Evolutionary conservation across 2,888 invertebrate species (phyloP), one percentile per base, ranked within the genome.

Genomic region (Strigamia maritima): DNA sequence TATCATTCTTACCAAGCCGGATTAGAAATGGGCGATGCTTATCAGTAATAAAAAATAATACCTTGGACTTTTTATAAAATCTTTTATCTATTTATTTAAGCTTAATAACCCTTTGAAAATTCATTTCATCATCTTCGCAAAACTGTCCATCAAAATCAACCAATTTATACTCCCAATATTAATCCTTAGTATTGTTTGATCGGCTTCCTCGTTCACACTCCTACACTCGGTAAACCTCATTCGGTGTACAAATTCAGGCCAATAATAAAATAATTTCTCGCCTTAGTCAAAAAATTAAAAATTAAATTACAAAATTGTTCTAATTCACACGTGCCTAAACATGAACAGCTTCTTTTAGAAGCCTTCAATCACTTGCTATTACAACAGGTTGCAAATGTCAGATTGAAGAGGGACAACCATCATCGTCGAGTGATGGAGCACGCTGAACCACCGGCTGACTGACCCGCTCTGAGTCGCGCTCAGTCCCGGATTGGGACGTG

Each of bases 361-460:
- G 6, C 54, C 54, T 54, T 19, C n/a, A 19, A 54, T n/a, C 54
- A 54, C 54, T 19, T 54, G 54, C 54, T 19, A 16, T 19, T 54
- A 54, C 54, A 54, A 54, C 54, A 54, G 54, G 54, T 54, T 54
- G 54, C 54, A 54, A 54, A 54, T 54, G 54, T 54, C 54, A 54
- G 54, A 54, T n/a, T 19, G 22, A 54, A 19, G 22, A 49, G 0
- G 54, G 54, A 54, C 54, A 19, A 54, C 54, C 54, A 10, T 54
- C 54, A 19, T 54, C 22, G 8, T 1, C 8, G 54, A 54, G 0
- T 54, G 54, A n/a, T 19, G 54, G 6, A 19, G n/a, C n/a, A 54
- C 54, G 54, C 54, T 19, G 44, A 19, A 22, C 19, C 54, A 19
- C 54, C 54, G 19, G 54, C 54, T 54, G 54, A 54, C n/a, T 54